Evolutionary conservation across 2,797 vertebrate genomes (phyloP).

Genomic region (Macropus fuliginosus): DNA sequence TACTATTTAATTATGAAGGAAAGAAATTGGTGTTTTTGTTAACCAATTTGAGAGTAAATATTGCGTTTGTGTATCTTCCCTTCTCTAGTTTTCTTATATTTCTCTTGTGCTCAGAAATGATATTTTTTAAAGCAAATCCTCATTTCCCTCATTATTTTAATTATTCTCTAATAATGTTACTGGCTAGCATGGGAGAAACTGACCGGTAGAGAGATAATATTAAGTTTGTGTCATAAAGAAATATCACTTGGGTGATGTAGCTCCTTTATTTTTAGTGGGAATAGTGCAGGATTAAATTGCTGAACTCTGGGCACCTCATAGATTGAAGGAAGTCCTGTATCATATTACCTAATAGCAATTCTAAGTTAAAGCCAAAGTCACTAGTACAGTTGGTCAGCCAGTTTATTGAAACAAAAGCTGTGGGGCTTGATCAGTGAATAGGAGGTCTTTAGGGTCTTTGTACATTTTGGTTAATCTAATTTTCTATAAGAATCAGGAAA

Average conservation of each 20-base stretch:
- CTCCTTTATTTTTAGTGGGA: constrained; percentile 22
- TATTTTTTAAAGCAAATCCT: neutral
- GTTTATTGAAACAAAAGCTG: neutral
- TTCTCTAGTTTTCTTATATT: neutral
- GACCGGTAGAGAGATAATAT: neutral
- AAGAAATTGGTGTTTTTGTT: neutral
- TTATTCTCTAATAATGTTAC: neutral
- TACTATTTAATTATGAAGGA: constrained; percentile 16
- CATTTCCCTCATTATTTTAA: neutral
- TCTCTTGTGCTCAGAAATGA: neutral
- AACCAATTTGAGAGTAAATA: constrained; percentile 2
- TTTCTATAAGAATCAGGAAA: constrained; percentile 21
- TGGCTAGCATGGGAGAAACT: neutral
- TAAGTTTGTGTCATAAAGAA: neutral
- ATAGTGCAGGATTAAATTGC: constrained; percentile 9
- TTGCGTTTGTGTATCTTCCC: constrained; percentile 1
- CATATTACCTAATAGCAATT: neutral
- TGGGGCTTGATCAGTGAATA: neutral
- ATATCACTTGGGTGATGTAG: neutral
- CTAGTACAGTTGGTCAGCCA: neutral
- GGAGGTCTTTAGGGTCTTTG: constrained; percentile 5
- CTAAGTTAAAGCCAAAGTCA: neutral
- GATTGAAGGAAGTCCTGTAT: neutral
- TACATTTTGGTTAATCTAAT: constrained; percentile 35
- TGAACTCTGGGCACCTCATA: neutral